Percentiles rank a stretch among this genome's conserved stretches.
These are phyloP conservation scores for Iselma pallidipennis DNA, from an alignment of 2,888 invertebrate genomes.

Conservation along the genomic window DNA sequence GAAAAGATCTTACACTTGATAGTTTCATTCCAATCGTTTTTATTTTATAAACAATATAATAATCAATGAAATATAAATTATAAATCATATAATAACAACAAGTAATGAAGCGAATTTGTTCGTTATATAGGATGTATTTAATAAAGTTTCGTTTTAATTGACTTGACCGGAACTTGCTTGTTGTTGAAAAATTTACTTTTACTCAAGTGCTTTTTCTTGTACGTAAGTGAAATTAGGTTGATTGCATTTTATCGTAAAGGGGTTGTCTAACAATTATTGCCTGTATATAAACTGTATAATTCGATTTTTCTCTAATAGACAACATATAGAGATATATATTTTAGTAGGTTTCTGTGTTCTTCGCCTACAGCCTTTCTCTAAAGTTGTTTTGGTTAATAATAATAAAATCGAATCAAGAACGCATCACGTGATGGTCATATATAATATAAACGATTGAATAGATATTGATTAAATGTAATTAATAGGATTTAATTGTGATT, in stretches of 20 bases:
- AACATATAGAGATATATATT: too few relatives aligned
- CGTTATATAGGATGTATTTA: not conserved
- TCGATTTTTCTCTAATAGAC: not conserved
- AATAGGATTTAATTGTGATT: conserved; percentile 6
- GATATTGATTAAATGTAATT: not conserved
- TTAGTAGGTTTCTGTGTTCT: conserved; percentile 42
- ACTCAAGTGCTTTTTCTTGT: conserved; percentile 19
- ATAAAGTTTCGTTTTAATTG: too few relatives aligned
- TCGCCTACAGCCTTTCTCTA: conserved; percentile 14
- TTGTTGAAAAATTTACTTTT: not conserved
- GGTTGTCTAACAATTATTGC: not conserved
- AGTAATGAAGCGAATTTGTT: not conserved
- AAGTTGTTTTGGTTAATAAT: not conserved
- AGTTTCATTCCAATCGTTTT: too few relatives aligned
- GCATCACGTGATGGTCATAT: not conserved
- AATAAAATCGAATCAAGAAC: not conserved
- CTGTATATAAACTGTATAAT: not conserved
- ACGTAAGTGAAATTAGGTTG: not conserved
- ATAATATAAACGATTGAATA: not conserved
- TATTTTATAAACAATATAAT: too few relatives aligned
- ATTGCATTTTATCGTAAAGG: not conserved
- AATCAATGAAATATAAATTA: too few relatives aligned
- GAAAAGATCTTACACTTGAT: too few relatives aligned
- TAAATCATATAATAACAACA: not conserved
- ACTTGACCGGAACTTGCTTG: conserved; percentile 11